phyloP scores from a whole-genome alignment of 2,113 vertebrate genomes.

The Numenius arquata region DNA sequence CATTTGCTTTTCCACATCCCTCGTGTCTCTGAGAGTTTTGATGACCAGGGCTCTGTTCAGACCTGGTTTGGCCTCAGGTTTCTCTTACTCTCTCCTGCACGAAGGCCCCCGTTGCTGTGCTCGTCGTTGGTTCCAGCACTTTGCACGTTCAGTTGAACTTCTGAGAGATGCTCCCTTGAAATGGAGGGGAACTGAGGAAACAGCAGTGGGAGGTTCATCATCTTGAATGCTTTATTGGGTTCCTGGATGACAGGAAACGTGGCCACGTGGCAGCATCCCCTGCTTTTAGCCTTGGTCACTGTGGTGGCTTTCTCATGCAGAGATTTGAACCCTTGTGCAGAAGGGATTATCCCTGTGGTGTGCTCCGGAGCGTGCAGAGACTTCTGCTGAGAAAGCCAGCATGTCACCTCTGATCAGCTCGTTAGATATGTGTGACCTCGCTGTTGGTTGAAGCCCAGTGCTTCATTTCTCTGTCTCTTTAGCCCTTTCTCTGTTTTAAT shows the following conservation, averaged over 20 bases:
- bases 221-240: neutral
- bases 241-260: neutral
- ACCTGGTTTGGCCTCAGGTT: neutral
- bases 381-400: neutral
- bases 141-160: neutral
- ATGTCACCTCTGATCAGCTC: neutral
- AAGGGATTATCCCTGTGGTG: neutral
- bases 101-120: neutral
- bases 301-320: neutral
- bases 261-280: neutral
- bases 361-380: neutral
- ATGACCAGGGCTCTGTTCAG: neutral
- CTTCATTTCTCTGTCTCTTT: neutral
- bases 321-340: neutral
- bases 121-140: fast-evolving
- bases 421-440: neutral
- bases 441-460: neutral
- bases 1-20: neutral
- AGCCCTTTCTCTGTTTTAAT: neutral
- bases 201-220: neutral
- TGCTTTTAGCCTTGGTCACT: neutral
- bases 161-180: neutral
- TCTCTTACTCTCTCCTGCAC: neutral
- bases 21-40: neutral
- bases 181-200: neutral